Evolutionary conservation across 2,113 vertebrate species (phyloP), one percentile per base, ranked within the genome.

Genomic region (Trichomycterus rosablanca): DNA sequence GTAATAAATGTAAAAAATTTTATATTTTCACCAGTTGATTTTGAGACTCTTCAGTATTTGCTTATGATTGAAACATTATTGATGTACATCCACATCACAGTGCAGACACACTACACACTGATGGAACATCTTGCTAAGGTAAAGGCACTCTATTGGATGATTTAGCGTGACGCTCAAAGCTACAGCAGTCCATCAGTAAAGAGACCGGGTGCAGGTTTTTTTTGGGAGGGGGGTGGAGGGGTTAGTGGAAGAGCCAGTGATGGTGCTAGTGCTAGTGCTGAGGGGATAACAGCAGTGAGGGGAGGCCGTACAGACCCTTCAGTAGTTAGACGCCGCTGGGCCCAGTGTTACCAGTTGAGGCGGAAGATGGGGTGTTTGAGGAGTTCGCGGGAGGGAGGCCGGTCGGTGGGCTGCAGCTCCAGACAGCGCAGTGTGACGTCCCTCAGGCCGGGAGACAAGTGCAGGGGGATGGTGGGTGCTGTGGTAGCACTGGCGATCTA

Each of bases 401-500:
- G 85, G 76, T 93, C 92, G 67, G 91, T 76, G 75, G 92, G 92
- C 53, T 94, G 90, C 67, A 94, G 91, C 68, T 94, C 91, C 73
- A 93, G 83, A 76, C 92, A 93, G 2, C 91, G 90, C 71, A 94
- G 89, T 16, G 91, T 86, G 66, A 93, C 91, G 32, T 94, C 92
- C 44, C 87, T 88, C 66, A 94, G 80, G 12, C 91, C 91, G 0
- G 92, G 92, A 66, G 90, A 86, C 50, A 94, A 78, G 74, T 92
- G 89, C 1, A 86, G 74, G 8, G 91, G 92, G 74, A 94, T 90
- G 4, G 84, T 81, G 18, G 91, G 92, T 14, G 92, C 90, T 24
- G 89, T 91, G 44, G 91, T 94, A 26, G 92, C 89, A 65, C 92
- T 94, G 39, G 92, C 92, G 48, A 94, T 94, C 91, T 94, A 75